These are phyloP conservation scores for Sialis lutaria DNA, from an alignment of 2,888 invertebrate species.

Conservation along the genomic window DNA sequence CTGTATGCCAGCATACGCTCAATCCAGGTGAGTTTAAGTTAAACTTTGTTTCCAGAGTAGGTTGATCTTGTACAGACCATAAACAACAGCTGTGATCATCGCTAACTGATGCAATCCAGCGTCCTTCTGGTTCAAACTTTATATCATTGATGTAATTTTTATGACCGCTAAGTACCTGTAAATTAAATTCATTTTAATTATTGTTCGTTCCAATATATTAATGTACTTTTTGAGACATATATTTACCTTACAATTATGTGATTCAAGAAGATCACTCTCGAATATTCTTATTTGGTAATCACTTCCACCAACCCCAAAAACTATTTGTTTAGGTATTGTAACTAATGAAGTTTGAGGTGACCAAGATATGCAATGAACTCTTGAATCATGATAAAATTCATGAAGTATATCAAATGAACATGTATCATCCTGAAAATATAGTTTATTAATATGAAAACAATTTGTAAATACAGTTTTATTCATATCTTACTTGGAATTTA, in stretches of 20 bases:
- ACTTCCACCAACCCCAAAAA: constrained; percentile 34
- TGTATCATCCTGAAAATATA: not conserved
- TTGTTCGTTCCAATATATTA: not conserved
- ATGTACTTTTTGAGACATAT: constrained; percentile 1
- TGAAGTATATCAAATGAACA: constrained; percentile 29
- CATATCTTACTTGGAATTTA: constrained; percentile 32
- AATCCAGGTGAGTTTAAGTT: constrained; percentile 45
- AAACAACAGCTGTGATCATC: constrained; percentile 59
- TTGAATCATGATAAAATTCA: constrained; percentile 34
- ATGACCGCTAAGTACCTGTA: constrained; percentile 40
- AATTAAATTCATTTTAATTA: constrained; percentile 3
- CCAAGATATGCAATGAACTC: constrained; percentile 36
- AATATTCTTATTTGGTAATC: constrained; percentile 37
- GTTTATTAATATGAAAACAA: not conserved
- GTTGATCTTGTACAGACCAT: constrained; percentile 36
- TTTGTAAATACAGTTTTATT: not conserved
- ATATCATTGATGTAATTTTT: constrained; percentile 50
- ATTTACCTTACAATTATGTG: constrained; percentile 28
- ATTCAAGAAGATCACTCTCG: constrained; percentile 32
- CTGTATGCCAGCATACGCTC: constrained; percentile 48
- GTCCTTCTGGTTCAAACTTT: constrained; percentile 50
- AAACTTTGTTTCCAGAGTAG: constrained; percentile 36
- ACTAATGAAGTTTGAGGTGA: constrained; percentile 43
- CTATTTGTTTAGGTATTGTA: constrained; percentile 35
- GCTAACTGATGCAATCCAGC: constrained; percentile 51